Base-by-base conservation (phyloP, 2,113 vertebrate species). In the Cheilinus undulatus region DNA sequence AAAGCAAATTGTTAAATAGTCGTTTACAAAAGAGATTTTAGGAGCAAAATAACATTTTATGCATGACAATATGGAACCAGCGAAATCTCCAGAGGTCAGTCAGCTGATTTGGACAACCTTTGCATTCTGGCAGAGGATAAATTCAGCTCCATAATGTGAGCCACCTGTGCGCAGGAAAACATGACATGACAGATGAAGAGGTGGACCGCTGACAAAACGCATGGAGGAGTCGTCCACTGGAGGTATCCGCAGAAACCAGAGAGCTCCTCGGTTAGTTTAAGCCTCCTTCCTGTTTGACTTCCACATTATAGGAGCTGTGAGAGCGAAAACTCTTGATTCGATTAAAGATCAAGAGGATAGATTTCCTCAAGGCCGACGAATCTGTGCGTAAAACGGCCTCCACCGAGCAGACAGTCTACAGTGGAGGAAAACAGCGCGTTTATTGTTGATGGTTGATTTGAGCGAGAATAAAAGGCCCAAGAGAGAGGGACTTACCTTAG, bases 181-280 rank as follows among this genome's bases (percentile, higher is more conserved):
- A 82, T 80, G 84, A 86, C 88, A 75, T 88, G 87, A 90, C 85
- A 62, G 81, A 85, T 85, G 80, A 86, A 80, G 86, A 80, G 76
- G 71, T 78, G 86, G 80, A 57, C 58, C 66, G 76, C 69, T 82
- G 85, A 86, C 86, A 79, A 67, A 79, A 85, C 67, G 71, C 89
- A 72, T 23, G 71, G 69, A 83, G 72, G n/a, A 4, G 40, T n/a
- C 71, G 71, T 77, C 78, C 75, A 43, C 65, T 78, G 68, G 83
- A 54, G 78, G 50, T 43, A 73, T 77, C 81, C 51, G 50, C 65
- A 69, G 86, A 78, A 84, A 85, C 81, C 52, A 28, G 65, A 71
- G 83, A 73, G 66, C 73, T 67, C 51, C 65, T 78, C 34, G 70
- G 81, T 89, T 83, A 63, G 62, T 83, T 87, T 82, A 83, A 86